phyloP scores from a whole-genome alignment of 2,113 vertebrate species.

The Pygoscelis antarcticus region DNA sequence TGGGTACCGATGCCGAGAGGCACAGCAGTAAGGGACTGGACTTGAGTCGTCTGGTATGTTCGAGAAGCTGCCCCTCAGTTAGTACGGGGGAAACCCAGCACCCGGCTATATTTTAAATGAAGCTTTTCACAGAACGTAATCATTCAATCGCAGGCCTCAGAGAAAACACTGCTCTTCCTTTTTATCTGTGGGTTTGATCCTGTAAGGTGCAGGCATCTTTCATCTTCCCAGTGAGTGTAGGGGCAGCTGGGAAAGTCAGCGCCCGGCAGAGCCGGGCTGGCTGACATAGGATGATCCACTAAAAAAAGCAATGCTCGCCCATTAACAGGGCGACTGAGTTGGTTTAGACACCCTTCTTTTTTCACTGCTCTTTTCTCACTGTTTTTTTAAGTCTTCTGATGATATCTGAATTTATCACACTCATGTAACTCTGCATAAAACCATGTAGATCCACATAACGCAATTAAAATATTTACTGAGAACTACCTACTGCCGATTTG shows the following conservation, averaged over 20 bases:
- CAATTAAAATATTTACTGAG: neutral
- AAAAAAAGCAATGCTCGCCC: rapidly evolving
- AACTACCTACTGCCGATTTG: neutral
- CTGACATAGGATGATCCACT: no score
- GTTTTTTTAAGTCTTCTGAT: neutral
- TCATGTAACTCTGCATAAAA: neutral
- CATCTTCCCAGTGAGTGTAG: neutral
- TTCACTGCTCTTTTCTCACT: neutral
- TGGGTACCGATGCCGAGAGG: neutral
- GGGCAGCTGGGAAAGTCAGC: neutral
- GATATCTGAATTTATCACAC: neutral
- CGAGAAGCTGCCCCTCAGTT: neutral
- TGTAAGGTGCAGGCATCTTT: neutral
- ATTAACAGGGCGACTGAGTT: no score
- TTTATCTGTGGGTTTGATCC: neutral
- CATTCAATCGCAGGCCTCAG: neutral
- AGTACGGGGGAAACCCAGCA: neutral
- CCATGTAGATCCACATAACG: neutral
- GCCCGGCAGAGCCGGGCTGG: neutral
- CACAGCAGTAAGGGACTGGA: neutral
- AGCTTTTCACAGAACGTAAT: no score
- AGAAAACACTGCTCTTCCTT: neutral
- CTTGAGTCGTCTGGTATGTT: neutral
- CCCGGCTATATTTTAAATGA: neutral
- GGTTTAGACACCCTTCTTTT: neutral